Evolutionary conservation across 1,140 invertebrate genomes (phyloP).

Genomic region (Drosophila arizonae): DNA sequence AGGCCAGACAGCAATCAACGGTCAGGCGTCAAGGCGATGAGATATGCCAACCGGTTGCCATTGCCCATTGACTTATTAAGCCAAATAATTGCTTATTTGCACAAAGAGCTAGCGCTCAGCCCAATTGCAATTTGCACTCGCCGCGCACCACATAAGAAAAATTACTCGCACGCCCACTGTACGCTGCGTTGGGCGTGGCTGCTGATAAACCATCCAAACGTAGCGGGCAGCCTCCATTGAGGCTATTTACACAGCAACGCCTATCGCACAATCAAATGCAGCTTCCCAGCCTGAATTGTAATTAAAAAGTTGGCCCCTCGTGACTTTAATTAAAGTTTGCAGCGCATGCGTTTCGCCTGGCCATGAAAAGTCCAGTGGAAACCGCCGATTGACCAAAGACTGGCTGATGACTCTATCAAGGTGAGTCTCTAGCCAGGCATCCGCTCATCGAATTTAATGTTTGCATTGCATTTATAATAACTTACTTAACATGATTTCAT

Average conservation of each 20-base stretch:
- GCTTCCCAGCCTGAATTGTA: slow-evolving; percentile 48
- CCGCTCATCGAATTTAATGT: slow-evolving; percentile 45
- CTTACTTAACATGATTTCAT: slow-evolving; percentile 31
- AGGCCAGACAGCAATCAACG: slow-evolving; percentile 48
- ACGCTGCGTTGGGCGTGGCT: slow-evolving; percentile 32
- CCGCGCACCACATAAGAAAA: slow-evolving; percentile 53
- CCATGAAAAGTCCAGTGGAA: slow-evolving; percentile 13
- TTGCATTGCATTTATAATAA: slow-evolving; percentile 38
- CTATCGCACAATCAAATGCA: slow-evolving; percentile 50
- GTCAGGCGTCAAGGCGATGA: slow-evolving; percentile 24
- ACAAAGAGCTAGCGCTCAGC: slow-evolving; percentile 21
- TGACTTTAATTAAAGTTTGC: slow-evolving; percentile 71
- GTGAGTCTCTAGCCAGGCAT: not conserved
- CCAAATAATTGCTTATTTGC: slow-evolving; percentile 80
- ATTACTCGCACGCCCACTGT: slow-evolving; percentile 67
- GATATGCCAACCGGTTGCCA: slow-evolving; percentile 60
- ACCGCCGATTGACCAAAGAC: not conserved
- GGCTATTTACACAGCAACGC: slow-evolving; percentile 59
- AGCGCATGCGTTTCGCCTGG: slow-evolving; percentile 20
- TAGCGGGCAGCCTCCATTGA: slow-evolving; percentile 4
- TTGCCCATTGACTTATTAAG: slow-evolving; percentile 76
- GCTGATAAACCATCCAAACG: slow-evolving; percentile 55
- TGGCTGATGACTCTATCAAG: slow-evolving; percentile 43
- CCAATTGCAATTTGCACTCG: slow-evolving; percentile 67
- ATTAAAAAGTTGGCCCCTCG: slow-evolving; percentile 51